These are phyloP conservation scores for Nomada goodeniana DNA, from an alignment of 2,888 invertebrate genomes.

Conservation along the genomic window DNA sequence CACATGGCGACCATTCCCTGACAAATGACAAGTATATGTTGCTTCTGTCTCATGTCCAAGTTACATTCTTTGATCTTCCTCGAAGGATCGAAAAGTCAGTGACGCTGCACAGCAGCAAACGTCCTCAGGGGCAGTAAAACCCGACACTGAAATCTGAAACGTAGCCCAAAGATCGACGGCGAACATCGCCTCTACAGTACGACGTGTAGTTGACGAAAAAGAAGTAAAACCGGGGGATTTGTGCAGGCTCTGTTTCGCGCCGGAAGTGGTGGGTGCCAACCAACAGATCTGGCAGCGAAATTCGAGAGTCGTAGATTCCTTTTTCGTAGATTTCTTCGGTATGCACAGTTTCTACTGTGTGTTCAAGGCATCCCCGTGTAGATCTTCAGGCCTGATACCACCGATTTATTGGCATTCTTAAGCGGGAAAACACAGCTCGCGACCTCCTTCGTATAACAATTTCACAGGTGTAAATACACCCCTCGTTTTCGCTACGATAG, in stretches of 20 bases:
- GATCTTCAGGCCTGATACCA: slow-evolving; percentile 54
- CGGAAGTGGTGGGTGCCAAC: slow-evolving; percentile 69
- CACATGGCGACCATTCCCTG: slow-evolving; percentile 50
- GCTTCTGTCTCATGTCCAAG: slow-evolving; percentile 27
- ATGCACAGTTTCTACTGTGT: slow-evolving; percentile 14
- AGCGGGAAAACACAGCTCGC: slow-evolving; percentile 25
- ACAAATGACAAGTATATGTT: slow-evolving; percentile 34
- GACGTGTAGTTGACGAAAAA: slow-evolving; percentile 58
- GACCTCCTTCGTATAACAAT: slow-evolving; percentile 44
- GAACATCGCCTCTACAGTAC: slow-evolving; percentile 45
- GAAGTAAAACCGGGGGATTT: slow-evolving; percentile 55
- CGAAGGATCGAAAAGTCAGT: slow-evolving; percentile 44
- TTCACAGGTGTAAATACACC: slow-evolving; percentile 29
- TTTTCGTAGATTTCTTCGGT: slow-evolving; percentile 44
- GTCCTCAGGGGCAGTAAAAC: slow-evolving; percentile 48
- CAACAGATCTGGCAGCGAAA: slow-evolving; percentile 58
- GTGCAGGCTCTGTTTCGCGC: slow-evolving; percentile 47
- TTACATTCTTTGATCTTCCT: slow-evolving; percentile 55
- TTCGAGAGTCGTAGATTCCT: slow-evolving; percentile 55
- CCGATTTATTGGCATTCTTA: slow-evolving; percentile 55
- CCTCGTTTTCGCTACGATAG: not conserved
- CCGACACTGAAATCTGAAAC: slow-evolving; percentile 69
- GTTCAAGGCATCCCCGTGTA: slow-evolving; percentile 36
- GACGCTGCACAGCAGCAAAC: slow-evolving; percentile 29
- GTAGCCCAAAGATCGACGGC: slow-evolving; percentile 68